Conservation (phyloP, 1,140 invertebrate genomes). For the Solen grandis region DNA sequence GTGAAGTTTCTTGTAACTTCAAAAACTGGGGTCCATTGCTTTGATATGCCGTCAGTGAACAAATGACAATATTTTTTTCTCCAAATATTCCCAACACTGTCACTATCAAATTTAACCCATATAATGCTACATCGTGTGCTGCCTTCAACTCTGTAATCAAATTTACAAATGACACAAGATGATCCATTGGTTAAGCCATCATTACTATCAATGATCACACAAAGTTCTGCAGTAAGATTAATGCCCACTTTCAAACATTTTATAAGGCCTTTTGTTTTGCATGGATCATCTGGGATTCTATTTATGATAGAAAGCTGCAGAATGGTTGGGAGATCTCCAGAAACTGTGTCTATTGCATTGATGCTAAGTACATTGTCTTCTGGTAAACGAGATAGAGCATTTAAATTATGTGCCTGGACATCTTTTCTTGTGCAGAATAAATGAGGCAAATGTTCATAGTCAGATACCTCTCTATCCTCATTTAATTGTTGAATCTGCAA, state of each 20-base stretch:
- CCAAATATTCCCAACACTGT: constrained; percentile 20
- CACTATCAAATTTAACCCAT: constrained; percentile 47
- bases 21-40: constrained; percentile 19
- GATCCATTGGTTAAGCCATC: constrained; percentile 56
- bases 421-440: constrained; percentile 4
- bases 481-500: constrained; percentile 18
- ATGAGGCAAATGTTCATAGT: constrained; percentile 1
- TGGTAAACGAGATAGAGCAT: background rate
- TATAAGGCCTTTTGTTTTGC: constrained; percentile 32
- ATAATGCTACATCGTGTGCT: constrained; percentile 50
- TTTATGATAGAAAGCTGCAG: background rate
- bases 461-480: background rate
- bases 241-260: constrained; percentile 19
- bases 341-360: constrained; percentile 22
- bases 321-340: constrained; percentile 1
- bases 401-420: background rate
- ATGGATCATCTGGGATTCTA: constrained; percentile 31
- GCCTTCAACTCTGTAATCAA: constrained; percentile 42
- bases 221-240: constrained; percentile 8
- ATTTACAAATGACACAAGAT: constrained; percentile 52
- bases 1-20: constrained; percentile 19
- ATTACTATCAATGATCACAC: constrained; percentile 5
- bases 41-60: background rate
- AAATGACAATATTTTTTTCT: constrained; percentile 28
- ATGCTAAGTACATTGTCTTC: background rate